Evolutionary conservation across 1,140 invertebrate species (phyloP).

Genomic region (Heliconius hermathena): DNA sequence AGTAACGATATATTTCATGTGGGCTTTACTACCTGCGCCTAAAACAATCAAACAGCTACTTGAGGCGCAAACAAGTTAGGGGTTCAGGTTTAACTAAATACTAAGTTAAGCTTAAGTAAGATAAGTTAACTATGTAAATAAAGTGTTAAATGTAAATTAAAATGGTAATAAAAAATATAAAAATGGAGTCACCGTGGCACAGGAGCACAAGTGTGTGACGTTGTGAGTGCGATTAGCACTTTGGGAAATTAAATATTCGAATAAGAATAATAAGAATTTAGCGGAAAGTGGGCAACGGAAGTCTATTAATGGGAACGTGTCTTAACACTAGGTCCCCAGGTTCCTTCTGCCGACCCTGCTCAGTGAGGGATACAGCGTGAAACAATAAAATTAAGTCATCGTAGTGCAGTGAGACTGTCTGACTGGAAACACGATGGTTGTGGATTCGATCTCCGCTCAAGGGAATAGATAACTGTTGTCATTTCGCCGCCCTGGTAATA

Average conservation of each 20-base stretch:
- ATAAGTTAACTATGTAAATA: constrained; percentile 49
- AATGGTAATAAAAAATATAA: not conserved
- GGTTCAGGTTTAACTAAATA: constrained; percentile 73
- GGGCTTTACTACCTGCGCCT: constrained; percentile 72
- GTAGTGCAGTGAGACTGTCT: too few relatives aligned
- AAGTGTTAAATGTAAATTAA: not conserved
- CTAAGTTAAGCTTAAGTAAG: constrained; percentile 62
- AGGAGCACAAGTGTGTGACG: too few relatives aligned
- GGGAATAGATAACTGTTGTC: too few relatives aligned
- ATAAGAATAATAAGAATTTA: not conserved
- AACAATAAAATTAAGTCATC: not conserved
- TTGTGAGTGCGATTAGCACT: not conserved
- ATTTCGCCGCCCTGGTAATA: too few relatives aligned
- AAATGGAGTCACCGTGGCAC: not conserved
- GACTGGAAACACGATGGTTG: too few relatives aligned
- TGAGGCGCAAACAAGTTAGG: constrained; percentile 63
- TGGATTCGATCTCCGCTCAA: too few relatives aligned
- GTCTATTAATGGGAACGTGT: not conserved
- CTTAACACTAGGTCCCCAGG: not conserved
- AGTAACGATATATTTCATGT: constrained; percentile 76
- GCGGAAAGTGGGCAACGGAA: too few relatives aligned
- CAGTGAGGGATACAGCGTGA: too few relatives aligned
- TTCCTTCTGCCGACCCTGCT: not conserved
- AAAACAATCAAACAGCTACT: constrained; percentile 78
- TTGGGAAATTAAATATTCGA: too few relatives aligned